Evolutionary conservation across 2,113 vertebrate genomes (phyloP), one percentile per base, ranked within the genome.

Genomic region (Limanda limanda): DNA sequence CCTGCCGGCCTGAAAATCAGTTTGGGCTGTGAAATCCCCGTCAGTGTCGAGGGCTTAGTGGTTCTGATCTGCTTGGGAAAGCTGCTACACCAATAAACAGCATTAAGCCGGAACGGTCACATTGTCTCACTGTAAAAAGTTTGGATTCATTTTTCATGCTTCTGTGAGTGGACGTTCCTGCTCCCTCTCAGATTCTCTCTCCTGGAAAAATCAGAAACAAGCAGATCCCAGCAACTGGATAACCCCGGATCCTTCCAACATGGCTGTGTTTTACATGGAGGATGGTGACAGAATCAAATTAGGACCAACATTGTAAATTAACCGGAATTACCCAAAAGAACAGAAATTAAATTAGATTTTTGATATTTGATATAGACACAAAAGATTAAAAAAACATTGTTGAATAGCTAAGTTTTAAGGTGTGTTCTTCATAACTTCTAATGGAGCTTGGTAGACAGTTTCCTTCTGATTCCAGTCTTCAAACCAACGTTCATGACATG

Each of bases 51-150:
- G 55, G 85, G 87, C 86, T 91, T 82, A 88, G 55, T 59, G 75
- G 78, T 86, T 88, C 79, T 81, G 91, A 88, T 90, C 76, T 86
- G 83, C 85, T 92, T 85, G 86, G 88, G 80, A 92, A 90, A 91
- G 81, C 78, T 84, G 86, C 86, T 84, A 87, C 85, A 83, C 85
- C 66, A 81, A 89, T 85, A 87, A 74, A 83, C 78, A 58, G 58
- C 55, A 88, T 76, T 86, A 75, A 86, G 47, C 66, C 70, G 74
- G 81, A 91, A 89, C 83, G 82, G 88, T 91, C 86, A 91, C 88
- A 89, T 91, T 89, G 85, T 89, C 80, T 88, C 64, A 89, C 81
- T 88, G 79, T 79, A 86, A 82, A 82, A 88, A 47, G 76, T 80
- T 31, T 76, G 69, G 31, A 35, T 76, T 81, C 67, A 76, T 85